Evolutionary conservation across 1,140 invertebrate genomes (phyloP).

Genomic region (Xylocopa sonorina): DNA sequence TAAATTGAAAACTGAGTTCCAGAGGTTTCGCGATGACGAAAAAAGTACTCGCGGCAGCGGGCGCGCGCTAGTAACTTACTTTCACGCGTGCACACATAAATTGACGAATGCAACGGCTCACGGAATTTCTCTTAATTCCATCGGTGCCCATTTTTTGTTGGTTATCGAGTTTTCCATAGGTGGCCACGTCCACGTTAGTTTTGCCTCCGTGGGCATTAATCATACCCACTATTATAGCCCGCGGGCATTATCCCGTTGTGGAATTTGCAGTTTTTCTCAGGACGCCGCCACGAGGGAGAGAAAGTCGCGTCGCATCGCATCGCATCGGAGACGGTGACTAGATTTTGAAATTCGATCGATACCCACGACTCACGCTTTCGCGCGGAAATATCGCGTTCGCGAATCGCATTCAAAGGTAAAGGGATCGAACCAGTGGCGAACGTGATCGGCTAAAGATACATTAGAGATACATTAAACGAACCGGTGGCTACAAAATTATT

Average conservation of each 20-base stretch:
- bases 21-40: slow-evolving; percentile 11
- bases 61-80: slow-evolving; percentile 44
- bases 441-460: neutral
- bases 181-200: slow-evolving; percentile 51
- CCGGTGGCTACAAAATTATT: slow-evolving; percentile 2
- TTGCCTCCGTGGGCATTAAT: slow-evolving; percentile 66
- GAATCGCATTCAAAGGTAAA: too few species aligned
- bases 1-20: slow-evolving; percentile 20
- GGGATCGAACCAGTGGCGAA: too few species aligned
- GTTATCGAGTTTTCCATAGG: slow-evolving; percentile 57
- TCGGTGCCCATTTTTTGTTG: slow-evolving; percentile 54
- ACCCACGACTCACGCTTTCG: too few species aligned
- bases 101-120: slow-evolving; percentile 56
- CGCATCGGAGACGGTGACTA: slow-evolving; percentile 25
- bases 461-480: neutral
- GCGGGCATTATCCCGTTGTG: slow-evolving; percentile 60
- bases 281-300: slow-evolving; percentile 56
- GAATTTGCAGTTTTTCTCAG: slow-evolving; percentile 70
- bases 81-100: slow-evolving; percentile 65
- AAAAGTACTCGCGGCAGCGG: neutral
- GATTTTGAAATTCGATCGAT: slow-evolving; percentile 69
- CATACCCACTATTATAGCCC: slow-evolving; percentile 65
- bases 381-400: too few species aligned
- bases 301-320: too few species aligned
- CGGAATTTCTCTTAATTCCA: slow-evolving; percentile 63